Base-by-base conservation (phyloP, 2,888 invertebrate species). In the Xanthia togata region DNA sequence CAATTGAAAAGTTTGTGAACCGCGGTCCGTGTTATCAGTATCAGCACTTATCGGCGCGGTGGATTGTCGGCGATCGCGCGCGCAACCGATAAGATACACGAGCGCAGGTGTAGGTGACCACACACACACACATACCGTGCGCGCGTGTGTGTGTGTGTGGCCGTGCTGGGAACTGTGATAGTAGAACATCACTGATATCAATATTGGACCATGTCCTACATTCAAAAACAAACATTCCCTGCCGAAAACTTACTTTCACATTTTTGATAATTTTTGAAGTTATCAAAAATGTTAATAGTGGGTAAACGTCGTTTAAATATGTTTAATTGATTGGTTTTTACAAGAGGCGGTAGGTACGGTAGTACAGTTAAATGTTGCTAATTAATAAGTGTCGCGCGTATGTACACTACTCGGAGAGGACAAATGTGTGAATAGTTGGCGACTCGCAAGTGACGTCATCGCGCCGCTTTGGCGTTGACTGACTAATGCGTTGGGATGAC, bases 1-100 rank as follows among this genome's bases (percentile, higher is more conserved):
- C 14, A 53, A 55, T 31, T 26, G 41, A 63, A 73, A 85, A 90
- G 88, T 92, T 94, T 94, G 92, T 86, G 91, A 89, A 69, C 69
- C 93, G 35, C 70, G 65, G 89, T 68, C 70, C 53, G 6, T 60
- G 84, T 90, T 93, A 93, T 93, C 93, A 85, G 78, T 86, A 86
- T 88, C 88, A 86, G 87, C 76, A 72, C 64, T 83, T 84, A 88
- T 88, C 88, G 53, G 74, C 67, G 79, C 72, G 68, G 76, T 35
- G 73, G 79, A 81, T 77, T 68, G 80, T 65, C 70, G 65, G 71
- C 76, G 89, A 88, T 89, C 73, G 80, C 68, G 78, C 80, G 79
- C 78, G 60, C 59, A 9, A 57, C 70, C 70, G 90, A 92, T 91
- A 90, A 91, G 81, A 86, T 88, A 80, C 76, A 38, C 70, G 12